Percentiles rank a stretch among this genome's conserved stretches.
phyloP scores from a whole-genome alignment of 1,140 invertebrate genomes.

The Sarcophaga peregrina region DNA sequence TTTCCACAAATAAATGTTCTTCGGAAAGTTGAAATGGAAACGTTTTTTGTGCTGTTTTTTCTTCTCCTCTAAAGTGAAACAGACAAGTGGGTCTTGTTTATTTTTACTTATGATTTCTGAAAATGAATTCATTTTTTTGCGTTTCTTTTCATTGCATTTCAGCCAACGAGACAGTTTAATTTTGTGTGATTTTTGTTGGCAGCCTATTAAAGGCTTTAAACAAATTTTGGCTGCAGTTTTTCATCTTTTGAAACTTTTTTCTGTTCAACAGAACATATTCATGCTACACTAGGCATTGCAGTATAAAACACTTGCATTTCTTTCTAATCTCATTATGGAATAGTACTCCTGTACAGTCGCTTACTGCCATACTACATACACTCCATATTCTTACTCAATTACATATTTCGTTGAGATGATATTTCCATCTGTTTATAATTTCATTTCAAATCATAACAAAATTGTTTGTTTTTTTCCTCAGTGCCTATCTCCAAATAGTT shows the following conservation, averaged over 20 bases:
- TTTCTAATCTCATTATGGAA: no score
- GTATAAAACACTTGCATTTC: no score
- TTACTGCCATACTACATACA: no score
- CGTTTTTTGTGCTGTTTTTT: neutral
- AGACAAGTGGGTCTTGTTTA: neutral
- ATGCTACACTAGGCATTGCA: no score
- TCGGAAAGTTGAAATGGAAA: neutral
- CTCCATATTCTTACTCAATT: no score
- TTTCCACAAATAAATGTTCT: conserved; percentile 22
- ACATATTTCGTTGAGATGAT: neutral
- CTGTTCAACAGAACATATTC: no score
- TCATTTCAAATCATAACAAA: conserved; percentile 28
- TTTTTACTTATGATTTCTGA: neutral
- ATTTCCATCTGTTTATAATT: conserved; percentile 36
- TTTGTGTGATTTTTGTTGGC: neutral
- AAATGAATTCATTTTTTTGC: neutral
- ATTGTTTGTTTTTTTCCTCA: neutral
- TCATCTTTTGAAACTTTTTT: no score
- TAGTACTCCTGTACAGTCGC: no score
- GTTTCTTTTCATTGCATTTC: neutral
- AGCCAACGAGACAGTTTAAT: conserved; percentile 11
- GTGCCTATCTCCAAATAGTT: neutral
- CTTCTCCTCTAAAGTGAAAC: neutral
- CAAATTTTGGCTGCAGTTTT: neutral
- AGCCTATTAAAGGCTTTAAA: neutral